A percentile compares a stretch with the other conserved stretches of the same genome.
phyloP scores from a whole-genome alignment of 2,888 invertebrate species.

The Clostera curtula region DNA sequence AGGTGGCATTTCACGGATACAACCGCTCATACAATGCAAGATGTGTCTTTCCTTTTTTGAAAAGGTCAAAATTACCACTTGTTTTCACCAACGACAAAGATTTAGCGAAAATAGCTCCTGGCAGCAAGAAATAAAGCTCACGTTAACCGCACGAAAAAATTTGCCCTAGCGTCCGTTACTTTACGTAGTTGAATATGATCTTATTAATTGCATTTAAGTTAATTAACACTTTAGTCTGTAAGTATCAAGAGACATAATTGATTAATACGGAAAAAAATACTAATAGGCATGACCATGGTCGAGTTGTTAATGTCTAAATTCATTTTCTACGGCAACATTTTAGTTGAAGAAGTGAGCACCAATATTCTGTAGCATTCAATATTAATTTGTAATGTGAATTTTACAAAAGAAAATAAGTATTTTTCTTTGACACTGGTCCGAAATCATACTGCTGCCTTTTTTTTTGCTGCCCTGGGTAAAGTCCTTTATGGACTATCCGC shows the following conservation, averaged over 20 bases:
- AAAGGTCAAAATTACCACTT: constrained; percentile 44
- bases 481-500: no score
- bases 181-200: constrained; percentile 33
- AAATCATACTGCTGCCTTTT: no score
- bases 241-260: constrained; percentile 38
- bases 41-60: constrained; percentile 40
- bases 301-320: no score
- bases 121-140: neutral
- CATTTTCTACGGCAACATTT: constrained; percentile 8
- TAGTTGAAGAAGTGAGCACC: constrained; percentile 13
- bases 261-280: constrained; percentile 16
- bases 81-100: constrained; percentile 20
- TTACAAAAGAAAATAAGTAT: no score
- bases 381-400: no score
- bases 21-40: constrained; percentile 23
- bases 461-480: no score
- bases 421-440: no score
- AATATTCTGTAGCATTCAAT: no score
- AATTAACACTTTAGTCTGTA: constrained; percentile 45
- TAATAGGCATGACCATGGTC: no score
- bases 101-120: constrained; percentile 1
- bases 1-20: constrained; percentile 56
- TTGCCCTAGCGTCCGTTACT: constrained; percentile 24
- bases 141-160: constrained; percentile 2
- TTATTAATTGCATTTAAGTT: constrained; percentile 51